Conservation (phyloP, 2,888 invertebrate genomes). For the Lithosia quadra region DNA sequence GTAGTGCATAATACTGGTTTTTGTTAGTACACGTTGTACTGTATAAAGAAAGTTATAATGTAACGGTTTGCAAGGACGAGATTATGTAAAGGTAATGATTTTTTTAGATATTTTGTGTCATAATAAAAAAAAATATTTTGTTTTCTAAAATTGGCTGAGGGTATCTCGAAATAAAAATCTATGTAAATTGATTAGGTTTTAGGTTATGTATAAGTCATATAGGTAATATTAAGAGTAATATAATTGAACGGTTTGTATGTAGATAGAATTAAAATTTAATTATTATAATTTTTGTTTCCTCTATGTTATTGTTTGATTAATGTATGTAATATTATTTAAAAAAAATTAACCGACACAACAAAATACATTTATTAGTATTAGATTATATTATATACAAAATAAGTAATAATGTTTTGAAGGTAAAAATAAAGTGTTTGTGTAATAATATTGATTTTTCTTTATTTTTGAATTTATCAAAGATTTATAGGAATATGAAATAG, state of each 20-base stretch:
- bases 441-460: not conserved
- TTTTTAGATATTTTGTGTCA: not conserved
- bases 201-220: not conserved
- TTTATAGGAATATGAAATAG: too few species aligned
- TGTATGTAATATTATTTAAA: not conserved
- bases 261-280: not conserved
- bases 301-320: not conserved
- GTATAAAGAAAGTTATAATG: not conserved
- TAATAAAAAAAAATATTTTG: not conserved
- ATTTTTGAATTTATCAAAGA: not conserved
- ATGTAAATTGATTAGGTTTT: not conserved
- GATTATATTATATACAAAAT: too few species aligned
- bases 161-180: not conserved
- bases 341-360: not conserved
- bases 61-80: not conserved
- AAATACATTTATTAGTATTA: not conserved
- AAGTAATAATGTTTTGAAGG: too few species aligned
- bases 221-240: constrained; percentile 6
- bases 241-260: not conserved
- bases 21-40: constrained; percentile 1
- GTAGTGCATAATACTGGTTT: not conserved
- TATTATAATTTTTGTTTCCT: not conserved
- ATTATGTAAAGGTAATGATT: not conserved
- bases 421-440: not conserved
- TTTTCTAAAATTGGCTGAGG: not conserved